phyloP scores from a whole-genome alignment of 2,797 vertebrate genomes.

The Diglossa cyanea region DNA sequence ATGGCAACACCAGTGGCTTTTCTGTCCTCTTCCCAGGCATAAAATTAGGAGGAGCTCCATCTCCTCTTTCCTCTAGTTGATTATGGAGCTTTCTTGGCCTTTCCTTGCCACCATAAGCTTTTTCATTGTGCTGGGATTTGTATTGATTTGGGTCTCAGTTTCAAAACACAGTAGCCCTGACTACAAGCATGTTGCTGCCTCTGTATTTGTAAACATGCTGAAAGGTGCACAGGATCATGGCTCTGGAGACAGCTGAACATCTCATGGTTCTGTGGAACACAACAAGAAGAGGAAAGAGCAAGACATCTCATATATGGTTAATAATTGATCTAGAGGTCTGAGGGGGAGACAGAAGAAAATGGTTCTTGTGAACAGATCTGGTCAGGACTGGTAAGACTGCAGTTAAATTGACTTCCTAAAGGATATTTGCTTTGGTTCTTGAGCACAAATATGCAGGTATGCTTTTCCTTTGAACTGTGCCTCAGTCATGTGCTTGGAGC shows the following conservation, averaged over 20 bases:
- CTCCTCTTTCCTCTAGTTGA: neutral
- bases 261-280: neutral
- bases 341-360: neutral
- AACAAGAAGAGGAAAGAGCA: neutral
- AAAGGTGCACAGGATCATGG: neutral
- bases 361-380: neutral
- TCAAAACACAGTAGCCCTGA: neutral
- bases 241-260: neutral
- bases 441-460: neutral
- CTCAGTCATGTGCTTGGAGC: neutral
- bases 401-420: neutral
- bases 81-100: neutral
- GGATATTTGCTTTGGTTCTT: neutral
- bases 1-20: neutral
- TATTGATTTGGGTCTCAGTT: neutral
- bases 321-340: neutral
- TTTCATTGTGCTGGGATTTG: neutral
- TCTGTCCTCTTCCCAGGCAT: neutral
- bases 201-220: neutral
- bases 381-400: neutral
- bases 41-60: neutral
- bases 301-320: neutral
- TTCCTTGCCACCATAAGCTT: neutral
- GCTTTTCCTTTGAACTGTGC: neutral
- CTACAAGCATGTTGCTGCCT: neutral